These are phyloP conservation scores for Andrena praecox DNA, from an alignment of 2,888 invertebrate genomes.

Conservation along the genomic window DNA sequence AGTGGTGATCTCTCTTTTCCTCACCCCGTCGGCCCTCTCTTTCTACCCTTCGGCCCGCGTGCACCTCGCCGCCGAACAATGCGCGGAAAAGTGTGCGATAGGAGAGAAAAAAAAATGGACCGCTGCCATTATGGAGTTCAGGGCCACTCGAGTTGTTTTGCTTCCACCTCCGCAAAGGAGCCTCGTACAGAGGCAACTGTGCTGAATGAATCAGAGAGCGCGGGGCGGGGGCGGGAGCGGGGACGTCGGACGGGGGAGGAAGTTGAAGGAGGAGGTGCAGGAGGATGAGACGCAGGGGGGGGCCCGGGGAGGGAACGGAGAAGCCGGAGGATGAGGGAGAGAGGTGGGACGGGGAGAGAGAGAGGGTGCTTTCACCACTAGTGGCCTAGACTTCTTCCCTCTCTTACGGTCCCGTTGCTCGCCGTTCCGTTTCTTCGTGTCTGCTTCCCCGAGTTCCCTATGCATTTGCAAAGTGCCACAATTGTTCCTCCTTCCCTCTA, in stretches of 20 bases:
- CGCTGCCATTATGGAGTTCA: conserved; percentile 80
- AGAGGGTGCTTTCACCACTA: conserved; percentile 76
- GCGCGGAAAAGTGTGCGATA: conserved; percentile 75
- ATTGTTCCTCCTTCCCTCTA: conserved; percentile 54
- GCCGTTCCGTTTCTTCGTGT: conserved; percentile 67
- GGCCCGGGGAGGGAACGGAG: conserved; percentile 7
- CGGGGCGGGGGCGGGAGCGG: conserved; percentile 39
- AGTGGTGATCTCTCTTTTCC: conserved; percentile 6
- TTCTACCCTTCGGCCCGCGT: conserved; percentile 19
- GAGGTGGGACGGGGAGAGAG: conserved; percentile 31
- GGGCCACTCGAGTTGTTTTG: conserved; percentile 80
- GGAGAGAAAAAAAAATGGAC: conserved; percentile 73
- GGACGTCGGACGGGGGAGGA: conserved; percentile 15
- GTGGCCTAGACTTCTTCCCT: conserved; percentile 74
- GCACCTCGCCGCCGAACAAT: conserved; percentile 63
- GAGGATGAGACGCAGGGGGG: conserved; percentile 28
- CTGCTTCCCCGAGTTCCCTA: conserved; percentile 56
- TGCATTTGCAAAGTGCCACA: conserved; percentile 69
- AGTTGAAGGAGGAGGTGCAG: conserved; percentile 38
- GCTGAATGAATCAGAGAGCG: conserved; percentile 75
- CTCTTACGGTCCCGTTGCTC: conserved; percentile 62
- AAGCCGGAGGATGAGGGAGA: conserved; percentile 29
- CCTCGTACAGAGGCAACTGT: conserved; percentile 75
- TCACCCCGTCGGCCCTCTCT: conserved; percentile 13
- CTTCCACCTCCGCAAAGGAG: conserved; percentile 76